Percentiles rank a stretch among this genome's conserved stretches.
phyloP scores from a whole-genome alignment of 2,113 vertebrate species.

The Geococcyx californianus region DNA sequence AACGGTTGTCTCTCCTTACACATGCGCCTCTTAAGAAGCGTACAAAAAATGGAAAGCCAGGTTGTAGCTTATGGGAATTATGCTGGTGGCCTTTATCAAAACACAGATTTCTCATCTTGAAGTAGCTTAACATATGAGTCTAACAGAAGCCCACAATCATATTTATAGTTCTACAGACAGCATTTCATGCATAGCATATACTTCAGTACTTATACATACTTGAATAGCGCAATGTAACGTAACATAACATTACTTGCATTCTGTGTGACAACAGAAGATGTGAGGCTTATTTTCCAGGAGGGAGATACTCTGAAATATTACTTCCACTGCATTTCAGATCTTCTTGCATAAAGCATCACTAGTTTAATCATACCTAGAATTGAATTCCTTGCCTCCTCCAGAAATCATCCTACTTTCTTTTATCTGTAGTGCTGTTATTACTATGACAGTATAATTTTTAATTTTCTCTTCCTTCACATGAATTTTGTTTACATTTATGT shows the following conservation, averaged over 20 bases:
- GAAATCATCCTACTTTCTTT: neutral
- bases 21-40: neutral
- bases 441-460: neutral
- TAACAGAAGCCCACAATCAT: neutral
- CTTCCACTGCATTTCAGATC: neutral
- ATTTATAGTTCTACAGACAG: neutral
- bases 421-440: neutral
- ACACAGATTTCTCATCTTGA: neutral
- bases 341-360: neutral
- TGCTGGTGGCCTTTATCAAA: neutral
- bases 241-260: too few species aligned
- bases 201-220: neutral
- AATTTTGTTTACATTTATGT: neutral
- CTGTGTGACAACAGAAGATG: too few species aligned
- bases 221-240: too few species aligned
- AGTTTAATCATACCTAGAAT: neutral
- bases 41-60: neutral
- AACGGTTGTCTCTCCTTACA: neutral
- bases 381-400: neutral
- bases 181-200: neutral
- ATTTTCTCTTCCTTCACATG: neutral
- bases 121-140: neutral
- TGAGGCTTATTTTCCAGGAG: neutral
- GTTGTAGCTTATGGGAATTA: neutral
- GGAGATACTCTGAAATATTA: neutral